Evolutionary conservation across 2,888 invertebrate species (phyloP).

Genomic region (Tachina lurida): DNA sequence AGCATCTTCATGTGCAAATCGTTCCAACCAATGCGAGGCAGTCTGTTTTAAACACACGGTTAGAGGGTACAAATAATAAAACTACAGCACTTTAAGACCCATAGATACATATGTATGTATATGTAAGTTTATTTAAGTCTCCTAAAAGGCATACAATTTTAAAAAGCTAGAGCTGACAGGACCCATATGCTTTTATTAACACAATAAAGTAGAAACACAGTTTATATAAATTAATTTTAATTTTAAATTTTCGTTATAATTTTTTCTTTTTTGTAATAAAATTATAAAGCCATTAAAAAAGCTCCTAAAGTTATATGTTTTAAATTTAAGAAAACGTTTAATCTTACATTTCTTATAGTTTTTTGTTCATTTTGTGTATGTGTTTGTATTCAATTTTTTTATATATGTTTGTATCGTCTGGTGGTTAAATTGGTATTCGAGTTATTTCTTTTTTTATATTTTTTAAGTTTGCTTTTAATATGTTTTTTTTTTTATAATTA

Average conservation of each 20-base stretch:
- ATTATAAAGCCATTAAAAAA: slow-evolving; percentile 9
- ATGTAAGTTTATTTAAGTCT: too few species aligned
- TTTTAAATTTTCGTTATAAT: neutral
- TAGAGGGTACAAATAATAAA: too few species aligned
- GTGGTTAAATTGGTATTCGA: slow-evolving; percentile 71
- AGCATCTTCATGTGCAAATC: too few species aligned
- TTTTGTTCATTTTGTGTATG: slow-evolving; percentile 32
- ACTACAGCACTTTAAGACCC: too few species aligned
- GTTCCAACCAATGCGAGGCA: too few species aligned
- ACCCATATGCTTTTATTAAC: neutral
- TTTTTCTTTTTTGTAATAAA: neutral
- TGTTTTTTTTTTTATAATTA: slow-evolving; percentile 51
- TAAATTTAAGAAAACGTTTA: slow-evolving; percentile 44
- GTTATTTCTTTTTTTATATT: slow-evolving; percentile 37
- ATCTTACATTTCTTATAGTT: slow-evolving; percentile 41
- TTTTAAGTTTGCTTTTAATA: slow-evolving; percentile 31
- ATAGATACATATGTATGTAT: too few species aligned
- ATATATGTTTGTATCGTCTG: slow-evolving; percentile 52
- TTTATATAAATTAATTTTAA: neutral
- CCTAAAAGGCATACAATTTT: neutral
- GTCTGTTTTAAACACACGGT: too few species aligned
- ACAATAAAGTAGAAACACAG: neutral
- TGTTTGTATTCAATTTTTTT: slow-evolving; percentile 24
- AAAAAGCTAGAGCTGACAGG: neutral
- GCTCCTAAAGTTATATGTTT: neutral